Evolutionary conservation across 2,888 invertebrate species (phyloP).

Genomic region (Zhuqinia jingwanae): DNA sequence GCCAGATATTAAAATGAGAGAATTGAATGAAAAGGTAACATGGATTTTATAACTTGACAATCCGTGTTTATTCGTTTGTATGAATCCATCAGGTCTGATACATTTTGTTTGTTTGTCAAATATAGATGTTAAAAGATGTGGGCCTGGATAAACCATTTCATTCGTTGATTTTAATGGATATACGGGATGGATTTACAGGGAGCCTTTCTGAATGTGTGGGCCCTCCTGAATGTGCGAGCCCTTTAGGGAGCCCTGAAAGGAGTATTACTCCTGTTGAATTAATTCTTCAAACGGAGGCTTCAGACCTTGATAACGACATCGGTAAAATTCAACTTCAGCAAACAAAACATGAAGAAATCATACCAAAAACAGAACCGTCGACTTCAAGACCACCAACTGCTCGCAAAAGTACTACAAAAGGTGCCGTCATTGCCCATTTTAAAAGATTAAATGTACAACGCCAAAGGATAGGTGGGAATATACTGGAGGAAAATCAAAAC

Average conservation of each 20-base stretch:
- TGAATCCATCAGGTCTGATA: background rate
- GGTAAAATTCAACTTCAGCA: background rate
- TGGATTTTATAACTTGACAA: background rate
- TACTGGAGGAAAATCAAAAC: too few species aligned
- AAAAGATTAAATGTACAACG: background rate
- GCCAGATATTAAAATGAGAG: conserved; percentile 11
- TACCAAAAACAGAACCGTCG: background rate
- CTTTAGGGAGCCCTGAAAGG: too few species aligned
- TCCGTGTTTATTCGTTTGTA: background rate
- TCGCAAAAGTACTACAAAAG: conserved; percentile 38
- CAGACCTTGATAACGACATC: background rate
- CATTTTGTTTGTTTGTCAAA: background rate
- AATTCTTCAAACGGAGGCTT: too few species aligned
- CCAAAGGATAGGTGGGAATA: too few species aligned
- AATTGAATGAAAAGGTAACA: background rate
- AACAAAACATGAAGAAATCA: background rate
- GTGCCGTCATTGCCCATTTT: background rate
- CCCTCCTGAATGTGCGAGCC: background rate
- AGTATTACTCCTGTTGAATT: too few species aligned
- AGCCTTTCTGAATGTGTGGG: background rate
- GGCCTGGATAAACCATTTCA: conserved; percentile 49
- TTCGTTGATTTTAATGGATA: conserved; percentile 39
- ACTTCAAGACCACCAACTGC: background rate
- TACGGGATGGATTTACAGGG: background rate
- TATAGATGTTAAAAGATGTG: conserved; percentile 13